Conservation (phyloP, 2,888 invertebrate species). For the Beris chalybata region DNA sequence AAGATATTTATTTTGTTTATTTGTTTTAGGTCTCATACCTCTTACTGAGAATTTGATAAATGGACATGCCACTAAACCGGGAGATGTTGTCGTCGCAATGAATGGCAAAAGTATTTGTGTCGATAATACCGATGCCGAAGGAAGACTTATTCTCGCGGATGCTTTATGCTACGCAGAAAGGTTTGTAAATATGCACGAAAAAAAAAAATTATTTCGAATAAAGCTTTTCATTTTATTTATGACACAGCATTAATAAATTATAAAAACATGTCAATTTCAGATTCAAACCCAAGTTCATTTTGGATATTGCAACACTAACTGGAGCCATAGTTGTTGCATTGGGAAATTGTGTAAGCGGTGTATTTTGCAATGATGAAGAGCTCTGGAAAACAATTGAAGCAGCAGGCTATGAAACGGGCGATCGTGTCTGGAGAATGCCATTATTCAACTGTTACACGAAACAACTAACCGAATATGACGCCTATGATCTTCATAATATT, state of each 20-base stretch:
- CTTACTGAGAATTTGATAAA: constrained; percentile 78
- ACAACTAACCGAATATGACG: constrained; percentile 58
- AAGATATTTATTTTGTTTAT: neutral
- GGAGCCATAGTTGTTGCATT: constrained; percentile 65
- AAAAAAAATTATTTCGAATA: no score
- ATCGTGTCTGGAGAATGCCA: constrained; percentile 80
- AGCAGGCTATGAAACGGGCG: constrained; percentile 71
- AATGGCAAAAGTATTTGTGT: constrained; percentile 74
- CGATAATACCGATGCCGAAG: constrained; percentile 75
- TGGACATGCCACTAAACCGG: constrained; percentile 72
- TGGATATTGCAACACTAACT: constrained; percentile 78
- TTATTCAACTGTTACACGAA: constrained; percentile 70
- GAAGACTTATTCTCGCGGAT: constrained; percentile 72
- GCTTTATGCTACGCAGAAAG: constrained; percentile 70
- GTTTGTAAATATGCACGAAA: neutral
- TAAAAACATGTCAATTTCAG: constrained; percentile 4
- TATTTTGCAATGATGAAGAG: constrained; percentile 68
- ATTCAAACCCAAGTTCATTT: constrained; percentile 63
- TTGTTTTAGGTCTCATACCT: constrained; percentile 61
- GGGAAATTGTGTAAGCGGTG: constrained; percentile 69
- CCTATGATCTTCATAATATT: constrained; percentile 66
- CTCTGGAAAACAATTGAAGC: constrained; percentile 66
- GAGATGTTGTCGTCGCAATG: constrained; percentile 72
- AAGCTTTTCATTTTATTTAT: no score
- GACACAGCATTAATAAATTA: no score